Evolutionary conservation across 2,888 invertebrate genomes (phyloP), one percentile per base, ranked within the genome.

Genomic region (Stenoptilia bipunctidactyla): DNA sequence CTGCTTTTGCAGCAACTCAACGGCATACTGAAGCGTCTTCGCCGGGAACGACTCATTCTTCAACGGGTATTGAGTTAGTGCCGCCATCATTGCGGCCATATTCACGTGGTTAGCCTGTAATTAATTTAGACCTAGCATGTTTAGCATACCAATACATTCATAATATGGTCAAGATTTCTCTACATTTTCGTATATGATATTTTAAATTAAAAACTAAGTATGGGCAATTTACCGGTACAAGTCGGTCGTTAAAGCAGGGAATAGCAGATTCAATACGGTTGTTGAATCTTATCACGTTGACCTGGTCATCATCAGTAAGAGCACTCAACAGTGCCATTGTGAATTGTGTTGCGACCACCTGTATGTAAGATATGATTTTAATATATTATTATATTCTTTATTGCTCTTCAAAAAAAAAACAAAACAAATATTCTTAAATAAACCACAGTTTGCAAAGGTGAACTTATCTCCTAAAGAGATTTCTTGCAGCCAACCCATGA

Each of bases 41-140:
- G 45, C 54, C 68, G 80, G 69, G 27, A 49, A 52, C 0, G 80
- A 72, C 43, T 68, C 62, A 46, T 80, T 82, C 2, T 36, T 50
- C 52, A 65, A 49, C 1, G 49, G 45, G 41, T 65, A 61, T 8
- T 60, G 45, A 9, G 59, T 51, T 46, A 82, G 43, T 0, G 70
- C 66, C 0, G 70, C 60, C 66, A 80, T 67, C 68, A 83, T 76
- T 1, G 83, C 83, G 2, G 74, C 82, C 10, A 77, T 61, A 49
- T 83, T 83, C 0, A 83, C 73, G 48, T 83, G 76, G 45, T 83
- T 80, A 9, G 83, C 83, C 83, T 82, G 44, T 13, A 10, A n/a
- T 3, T 30, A 30, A 20, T 20, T 20, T 20, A 8, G 20, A 5
- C 20, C 4, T 20, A n/a, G n/a, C n/a, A n/a, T n/a, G n/a, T n/a